Conservation (phyloP, 1,140 invertebrate species). For the Pemphigus obesinymphae region DNA sequence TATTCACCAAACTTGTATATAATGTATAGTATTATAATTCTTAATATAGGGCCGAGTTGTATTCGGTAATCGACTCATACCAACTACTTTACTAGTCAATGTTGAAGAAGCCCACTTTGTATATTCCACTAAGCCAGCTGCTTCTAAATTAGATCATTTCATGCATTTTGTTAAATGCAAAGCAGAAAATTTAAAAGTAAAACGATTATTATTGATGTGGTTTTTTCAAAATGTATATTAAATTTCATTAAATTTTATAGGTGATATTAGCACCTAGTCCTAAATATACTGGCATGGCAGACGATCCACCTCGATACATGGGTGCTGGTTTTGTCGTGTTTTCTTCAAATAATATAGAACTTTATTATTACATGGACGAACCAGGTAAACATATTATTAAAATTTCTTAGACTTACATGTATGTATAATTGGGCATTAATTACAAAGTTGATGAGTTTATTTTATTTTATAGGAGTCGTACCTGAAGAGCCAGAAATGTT, state of each 20-base stretch:
- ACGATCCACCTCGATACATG: constrained; percentile 96
- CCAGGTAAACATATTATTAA: constrained; percentile 55
- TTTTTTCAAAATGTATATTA: not conserved
- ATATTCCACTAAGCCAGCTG: constrained; percentile 92
- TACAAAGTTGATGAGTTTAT: not conserved
- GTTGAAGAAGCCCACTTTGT: constrained; percentile 92
- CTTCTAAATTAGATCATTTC: constrained; percentile 85
- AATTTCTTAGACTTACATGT: not conserved
- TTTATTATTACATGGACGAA: constrained; percentile 96
- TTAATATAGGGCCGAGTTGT: constrained; percentile 73
- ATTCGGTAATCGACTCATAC: constrained; percentile 93
- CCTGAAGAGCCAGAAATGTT: constrained; percentile 84
- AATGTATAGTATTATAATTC: not conserved
- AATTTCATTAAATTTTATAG: constrained; percentile 47
- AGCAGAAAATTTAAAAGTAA: constrained; percentile 84
- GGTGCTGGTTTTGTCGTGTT: constrained; percentile 96
- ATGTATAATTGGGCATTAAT: not conserved
- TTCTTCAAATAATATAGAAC: constrained; percentile 88
- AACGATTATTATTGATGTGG: not conserved
- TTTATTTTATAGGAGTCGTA: constrained; percentile 61
- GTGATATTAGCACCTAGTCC: constrained; percentile 89
- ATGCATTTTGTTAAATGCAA: constrained; percentile 95
- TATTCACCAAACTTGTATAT: not conserved
- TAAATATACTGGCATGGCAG: constrained; percentile 86
- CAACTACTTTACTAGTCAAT: constrained; percentile 85